Evolutionary conservation across 1,140 invertebrate species (phyloP).

Genomic region (Oedothorax gibbosus): DNA sequence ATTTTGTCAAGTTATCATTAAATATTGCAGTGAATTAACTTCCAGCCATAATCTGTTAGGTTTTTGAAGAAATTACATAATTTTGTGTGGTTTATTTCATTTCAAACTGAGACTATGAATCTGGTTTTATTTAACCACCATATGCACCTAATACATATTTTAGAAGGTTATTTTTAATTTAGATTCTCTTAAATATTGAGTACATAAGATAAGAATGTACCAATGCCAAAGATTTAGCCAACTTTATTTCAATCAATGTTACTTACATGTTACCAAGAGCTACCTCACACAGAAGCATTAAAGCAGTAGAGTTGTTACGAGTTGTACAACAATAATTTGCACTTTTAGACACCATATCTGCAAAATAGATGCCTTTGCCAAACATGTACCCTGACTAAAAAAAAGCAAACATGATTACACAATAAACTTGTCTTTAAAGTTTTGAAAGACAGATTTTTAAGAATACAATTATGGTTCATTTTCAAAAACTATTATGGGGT

Average conservation of each 20-base stretch:
- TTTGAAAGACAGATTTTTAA: neutral
- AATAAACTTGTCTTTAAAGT: neutral
- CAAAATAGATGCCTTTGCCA: conserved; percentile 94
- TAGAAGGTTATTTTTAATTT: neutral
- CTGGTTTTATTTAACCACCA: neutral
- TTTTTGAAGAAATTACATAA: too few species aligned
- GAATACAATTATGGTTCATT: neutral
- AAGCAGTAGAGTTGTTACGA: conserved; percentile 77
- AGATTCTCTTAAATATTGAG: too few species aligned
- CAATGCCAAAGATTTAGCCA: neutral
- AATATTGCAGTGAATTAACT: too few species aligned
- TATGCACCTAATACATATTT: neutral
- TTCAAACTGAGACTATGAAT: neutral
- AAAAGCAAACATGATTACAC: conserved; percentile 9
- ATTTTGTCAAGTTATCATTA: too few species aligned
- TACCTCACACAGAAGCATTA: conserved; percentile 94
- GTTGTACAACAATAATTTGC: conserved; percentile 95
- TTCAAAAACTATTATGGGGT: neutral
- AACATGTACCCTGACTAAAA: conserved; percentile 95
- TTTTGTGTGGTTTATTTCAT: too few species aligned
- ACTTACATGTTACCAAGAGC: conserved; percentile 91
- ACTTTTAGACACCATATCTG: conserved; percentile 98
- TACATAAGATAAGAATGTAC: too few species aligned
- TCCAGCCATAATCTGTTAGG: too few species aligned
- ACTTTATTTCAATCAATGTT: neutral